Evolutionary conservation across 1,140 invertebrate genomes (phyloP).

Genomic region (Homalodisca vitripennis): DNA sequence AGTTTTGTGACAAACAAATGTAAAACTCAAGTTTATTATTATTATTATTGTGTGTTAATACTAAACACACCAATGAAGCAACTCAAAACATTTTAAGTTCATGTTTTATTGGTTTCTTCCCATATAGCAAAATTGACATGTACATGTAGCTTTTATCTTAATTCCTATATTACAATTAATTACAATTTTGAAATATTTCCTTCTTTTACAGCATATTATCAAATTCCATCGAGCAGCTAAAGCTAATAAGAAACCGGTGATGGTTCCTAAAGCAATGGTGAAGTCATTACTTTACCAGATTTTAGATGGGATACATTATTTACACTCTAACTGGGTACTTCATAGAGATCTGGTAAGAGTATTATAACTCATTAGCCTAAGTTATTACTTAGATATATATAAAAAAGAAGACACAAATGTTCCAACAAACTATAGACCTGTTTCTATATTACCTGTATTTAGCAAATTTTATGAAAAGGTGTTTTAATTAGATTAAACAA

Average conservation of each 20-base stretch:
- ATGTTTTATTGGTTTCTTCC: neutral
- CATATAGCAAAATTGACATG: neutral
- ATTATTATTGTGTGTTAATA: too few relatives aligned
- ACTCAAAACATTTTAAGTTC: too few relatives aligned
- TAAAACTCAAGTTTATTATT: too few relatives aligned
- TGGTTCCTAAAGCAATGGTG: conserved; percentile 96
- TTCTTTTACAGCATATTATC: conserved; percentile 90
- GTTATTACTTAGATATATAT: too few relatives aligned
- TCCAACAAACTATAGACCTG: too few relatives aligned
- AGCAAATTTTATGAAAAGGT: too few relatives aligned
- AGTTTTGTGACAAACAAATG: too few relatives aligned
- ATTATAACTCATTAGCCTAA: neutral
- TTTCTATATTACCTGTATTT: too few relatives aligned
- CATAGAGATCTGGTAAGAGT: conserved; percentile 91
- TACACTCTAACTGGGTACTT: conserved; percentile 99
- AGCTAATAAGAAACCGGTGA: conserved; percentile 95
- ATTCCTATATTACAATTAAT: neutral
- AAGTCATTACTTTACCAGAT: conserved; percentile 99
- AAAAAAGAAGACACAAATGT: too few relatives aligned
- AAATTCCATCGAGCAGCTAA: conserved; percentile 99
- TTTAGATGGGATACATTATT: conserved; percentile 98
- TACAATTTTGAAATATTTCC: conserved; percentile 18
- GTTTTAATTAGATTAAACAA: too few relatives aligned
- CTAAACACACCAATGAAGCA: conserved; percentile 1
- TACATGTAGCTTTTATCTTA: neutral